Percentiles rank a stretch among this genome's conserved stretches.
Evolutionary conservation across 1,140 invertebrate genomes (phyloP).

Genomic region (Oryctes rhinoceros): DNA sequence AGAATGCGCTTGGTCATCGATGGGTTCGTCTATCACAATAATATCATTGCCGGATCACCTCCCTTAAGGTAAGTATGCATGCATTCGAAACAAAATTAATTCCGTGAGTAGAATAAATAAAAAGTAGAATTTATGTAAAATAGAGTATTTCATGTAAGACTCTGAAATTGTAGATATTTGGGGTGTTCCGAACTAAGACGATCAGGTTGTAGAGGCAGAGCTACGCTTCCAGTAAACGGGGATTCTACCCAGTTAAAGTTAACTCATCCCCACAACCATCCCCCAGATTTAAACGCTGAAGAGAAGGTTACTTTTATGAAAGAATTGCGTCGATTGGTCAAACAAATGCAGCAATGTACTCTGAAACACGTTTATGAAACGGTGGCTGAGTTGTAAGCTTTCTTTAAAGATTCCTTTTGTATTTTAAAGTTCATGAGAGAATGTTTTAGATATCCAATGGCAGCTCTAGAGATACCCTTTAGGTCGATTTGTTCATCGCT

Average conservation of each 20-base stretch:
- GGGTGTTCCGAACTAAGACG: conserved; percentile 52
- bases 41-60: conserved; percentile 52
- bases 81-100: too few species aligned
- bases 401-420: not conserved
- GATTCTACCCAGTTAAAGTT: conserved; percentile 47
- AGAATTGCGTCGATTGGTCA: conserved; percentile 48
- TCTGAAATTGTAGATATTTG: conserved; percentile 48
- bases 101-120: too few species aligned
- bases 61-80: conserved; percentile 52
- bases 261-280: conserved; percentile 53
- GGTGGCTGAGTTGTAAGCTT: conserved; percentile 52
- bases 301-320: conserved; percentile 51
- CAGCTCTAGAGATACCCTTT: conserved; percentile 50
- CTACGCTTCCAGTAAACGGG: conserved; percentile 50
- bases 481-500: conserved; percentile 52
- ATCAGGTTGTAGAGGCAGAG: conserved; percentile 51
- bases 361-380: conserved; percentile 54
- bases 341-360: conserved; percentile 45
- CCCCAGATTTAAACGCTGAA: conserved; percentile 51
- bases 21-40: conserved; percentile 54
- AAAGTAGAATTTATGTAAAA: not conserved
- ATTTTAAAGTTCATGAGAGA: not conserved
- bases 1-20: conserved; percentile 43
- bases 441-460: conserved; percentile 50
- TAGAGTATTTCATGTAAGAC: not conserved